Base-by-base conservation (phyloP, 1,140 invertebrate genomes). In the Drosophila sproati region DNA sequence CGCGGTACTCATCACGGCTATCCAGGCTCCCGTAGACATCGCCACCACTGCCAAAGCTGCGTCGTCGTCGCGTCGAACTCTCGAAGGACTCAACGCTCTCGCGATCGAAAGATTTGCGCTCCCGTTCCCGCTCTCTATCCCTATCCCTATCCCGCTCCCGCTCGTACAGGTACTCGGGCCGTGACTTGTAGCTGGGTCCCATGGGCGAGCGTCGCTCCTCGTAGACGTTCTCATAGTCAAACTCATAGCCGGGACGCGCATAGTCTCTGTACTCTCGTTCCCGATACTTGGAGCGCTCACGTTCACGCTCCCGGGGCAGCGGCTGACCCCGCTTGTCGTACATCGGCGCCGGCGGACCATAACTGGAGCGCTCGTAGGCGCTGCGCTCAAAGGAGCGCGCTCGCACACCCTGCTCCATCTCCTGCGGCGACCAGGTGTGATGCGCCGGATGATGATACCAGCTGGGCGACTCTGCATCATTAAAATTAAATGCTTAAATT, bases 11-110 rank as follows among this genome's bases (percentile, higher is more conserved):
- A 47, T 92, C 89, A 0, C 91, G 82, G 48, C 91, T 92, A 29
- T 92, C 92, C 41, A 91, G 66, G 43, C 91, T 92, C 29, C 92
- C 92, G 28, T 92, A 92, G 29, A 91, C 88, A 60, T 93, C 92
- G 34, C 91, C 92, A 51, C 91, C 92, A 47, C 91, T 93, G 52
- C 91, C 92, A 39, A 92, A 92, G 64, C 90, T 92, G 4, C 90
- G 90, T 6, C 88, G 57, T 2, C 92, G 64, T 1, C 92, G 71
- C 0, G 78, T 74, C n/a, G 78, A 76, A 37, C 92, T 92, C 62
- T 92, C 92, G 35, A 80, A 92, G 2, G 92, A 93, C n/a, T 92
- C 92, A 2, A 91, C 78, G 50, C 92, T 92, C 37, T 93, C 92
- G 1, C 92, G 88, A 71, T 93, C 92, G 28, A 93, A 93, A 32